These are phyloP conservation scores for Tillus elongatus DNA, from an alignment of 2,888 invertebrate genomes.

Conservation along the genomic window DNA sequence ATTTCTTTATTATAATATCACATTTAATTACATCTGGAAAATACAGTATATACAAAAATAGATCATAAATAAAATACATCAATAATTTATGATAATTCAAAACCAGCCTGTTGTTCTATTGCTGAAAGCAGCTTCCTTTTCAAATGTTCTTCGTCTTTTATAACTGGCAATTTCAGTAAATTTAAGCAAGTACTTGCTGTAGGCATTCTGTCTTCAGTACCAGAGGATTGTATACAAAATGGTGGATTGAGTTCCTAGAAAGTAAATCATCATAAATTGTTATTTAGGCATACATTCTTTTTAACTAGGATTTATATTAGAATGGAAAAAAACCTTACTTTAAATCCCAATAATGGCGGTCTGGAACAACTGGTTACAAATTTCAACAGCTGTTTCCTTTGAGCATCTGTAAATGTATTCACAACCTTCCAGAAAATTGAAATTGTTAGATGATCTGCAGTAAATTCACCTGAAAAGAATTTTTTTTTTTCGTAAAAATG, in stretches of 20 bases:
- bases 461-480: conserved; percentile 61
- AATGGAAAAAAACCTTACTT: too few species aligned
- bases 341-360: conserved; percentile 93
- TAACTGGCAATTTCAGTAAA: conserved; percentile 89
- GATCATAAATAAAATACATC: too few species aligned
- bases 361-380: conserved; percentile 98
- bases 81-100: too few species aligned
- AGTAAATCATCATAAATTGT: conserved; percentile 7
- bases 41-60: too few species aligned
- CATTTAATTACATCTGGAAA: too few species aligned
- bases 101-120: conserved; percentile 91
- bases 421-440: conserved; percentile 84
- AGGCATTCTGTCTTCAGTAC: conserved; percentile 82
- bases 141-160: conserved; percentile 65
- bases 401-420: conserved; percentile 69
- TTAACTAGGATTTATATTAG: too few species aligned
- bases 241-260: conserved; percentile 85
- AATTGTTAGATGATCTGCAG: conserved; percentile 75
- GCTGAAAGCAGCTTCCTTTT: conserved; percentile 82
- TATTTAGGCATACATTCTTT: too few species aligned
- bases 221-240: conserved; percentile 92
- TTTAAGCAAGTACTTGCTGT: conserved; percentile 98
- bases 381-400: conserved; percentile 81
- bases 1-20: too few species aligned
- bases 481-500: too few species aligned